Evolutionary conservation across 2,888 invertebrate species (phyloP), one percentile per base, ranked within the genome.

Genomic region (Drosophila pseudotakahashii): DNA sequence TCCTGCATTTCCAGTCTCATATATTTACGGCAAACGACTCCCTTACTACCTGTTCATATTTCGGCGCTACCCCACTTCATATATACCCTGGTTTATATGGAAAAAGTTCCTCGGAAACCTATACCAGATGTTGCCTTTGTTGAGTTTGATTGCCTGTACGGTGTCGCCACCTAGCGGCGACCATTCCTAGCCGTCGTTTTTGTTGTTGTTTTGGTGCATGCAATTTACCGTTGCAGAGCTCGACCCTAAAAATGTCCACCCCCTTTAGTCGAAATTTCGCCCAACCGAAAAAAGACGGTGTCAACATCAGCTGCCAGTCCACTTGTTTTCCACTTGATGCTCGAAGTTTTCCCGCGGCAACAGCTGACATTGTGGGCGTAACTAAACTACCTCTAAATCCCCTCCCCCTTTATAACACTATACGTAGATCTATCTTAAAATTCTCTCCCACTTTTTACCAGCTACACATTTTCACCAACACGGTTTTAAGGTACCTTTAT

Each of bases 301-400:
- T 75, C 87, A 86, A 77, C 79, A 86, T 69, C 89, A 86, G 87
- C 76, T 86, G 84, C 72, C 55, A 73, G 77, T 77, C 79, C 79
- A 77, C 73, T 83, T 87, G 75, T 80, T 83, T 77, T 69, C 66
- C 79, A 81, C 84, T 87, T 77, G 79, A 84, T 78, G 77, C 72
- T 52, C 74, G 64, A 84, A 84, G 73, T 85, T 84, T 87, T 60
- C 44, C 53, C 60, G 59, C 55, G 72, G 80, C 77, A 76, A 57
- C 88, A 86, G 86, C 81, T 86, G 86, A 76, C 73, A 55, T 55
- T 32, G 32, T 16, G 48, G 16, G 39, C 14, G 52, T 37, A 11
- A 47, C 34, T 34, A 48, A 36, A 44, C 51, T 32, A 14, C 30
- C 32, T 42, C 39, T 16, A 51, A 37, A n/a, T 48, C 61, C 61